These are phyloP conservation scores for Geodia barretti DNA, from an alignment of 37 sponge, comb jelly and placozoan species.

Conservation along the genomic window DNA sequence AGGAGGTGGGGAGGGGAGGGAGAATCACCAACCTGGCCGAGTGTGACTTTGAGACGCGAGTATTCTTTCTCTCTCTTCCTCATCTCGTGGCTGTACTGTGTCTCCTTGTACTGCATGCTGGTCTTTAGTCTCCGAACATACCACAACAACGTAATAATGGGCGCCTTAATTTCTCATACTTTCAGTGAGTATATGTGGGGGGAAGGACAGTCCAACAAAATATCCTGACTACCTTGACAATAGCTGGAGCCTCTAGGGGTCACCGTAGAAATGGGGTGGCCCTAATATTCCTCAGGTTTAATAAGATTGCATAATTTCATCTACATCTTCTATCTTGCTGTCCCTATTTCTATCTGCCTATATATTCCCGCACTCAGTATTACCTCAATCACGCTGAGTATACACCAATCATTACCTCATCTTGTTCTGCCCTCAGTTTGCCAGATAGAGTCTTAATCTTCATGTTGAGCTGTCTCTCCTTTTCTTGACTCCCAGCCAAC, in stretches of 20 bases:
- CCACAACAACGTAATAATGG: neutral
- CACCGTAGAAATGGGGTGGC: neutral
- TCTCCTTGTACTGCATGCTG: conserved; percentile 81
- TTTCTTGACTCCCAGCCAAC: conserved; percentile 31
- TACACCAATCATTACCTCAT: conserved; percentile 31
- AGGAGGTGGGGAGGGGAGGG: neutral
- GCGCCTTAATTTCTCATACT: neutral
- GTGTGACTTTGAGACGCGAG: conserved; percentile 60
- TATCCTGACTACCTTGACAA: too few species aligned
- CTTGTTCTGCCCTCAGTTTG: conserved; percentile 63
- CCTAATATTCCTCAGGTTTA: neutral
- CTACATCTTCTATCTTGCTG: neutral
- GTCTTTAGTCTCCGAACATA: conserved; percentile 58
- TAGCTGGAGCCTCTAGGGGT: too few species aligned
- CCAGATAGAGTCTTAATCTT: conserved; percentile 40
- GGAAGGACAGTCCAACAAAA: neutral
- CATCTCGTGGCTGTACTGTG: conserved; percentile 65
- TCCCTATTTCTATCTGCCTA: neutral
- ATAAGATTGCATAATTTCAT: neutral
- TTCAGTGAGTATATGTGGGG: neutral
- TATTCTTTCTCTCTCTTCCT: conserved; percentile 82
- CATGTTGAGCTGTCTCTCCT: conserved; percentile 51
- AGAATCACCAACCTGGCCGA: conserved; percentile 67
- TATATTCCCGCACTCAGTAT: conserved; percentile 5
- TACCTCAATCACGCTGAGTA: neutral